A percentile compares a stretch with the other conserved stretches of the same genome.
These are phyloP conservation scores for Chondrosia reniformis DNA, from an alignment of 37 sponge, comb jelly and placozoan species.

Conservation along the genomic window DNA sequence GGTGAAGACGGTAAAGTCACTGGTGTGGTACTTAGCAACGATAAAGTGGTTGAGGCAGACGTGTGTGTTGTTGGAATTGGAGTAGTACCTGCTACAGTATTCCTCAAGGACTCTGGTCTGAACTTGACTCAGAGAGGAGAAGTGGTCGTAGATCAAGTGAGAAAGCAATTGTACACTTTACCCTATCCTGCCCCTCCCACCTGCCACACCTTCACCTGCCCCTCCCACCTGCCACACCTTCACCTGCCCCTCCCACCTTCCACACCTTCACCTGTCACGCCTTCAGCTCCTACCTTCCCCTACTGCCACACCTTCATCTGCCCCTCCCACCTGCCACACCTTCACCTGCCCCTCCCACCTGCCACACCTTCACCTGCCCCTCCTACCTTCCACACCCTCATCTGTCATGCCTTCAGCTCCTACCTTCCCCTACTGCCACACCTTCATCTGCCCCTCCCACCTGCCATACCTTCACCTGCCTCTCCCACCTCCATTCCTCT, in stretches of 20 bases:
- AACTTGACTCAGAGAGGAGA: conserved; percentile 60
- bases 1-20: conserved; percentile 68
- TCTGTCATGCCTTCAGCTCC: not conserved
- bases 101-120: conserved; percentile 73
- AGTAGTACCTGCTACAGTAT: conserved; percentile 82
- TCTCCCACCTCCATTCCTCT: not conserved
- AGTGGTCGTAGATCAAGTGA: conserved; percentile 73
- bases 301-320: too few species aligned
- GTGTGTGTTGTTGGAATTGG: conserved; percentile 67
- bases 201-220: not conserved
- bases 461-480: not conserved
- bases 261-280: not conserved
- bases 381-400: not conserved
- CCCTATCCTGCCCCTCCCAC: not conserved
- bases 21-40: conserved; percentile 53
- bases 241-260: too few species aligned
- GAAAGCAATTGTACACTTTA: too few species aligned
- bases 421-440: too few species aligned
- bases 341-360: not conserved
- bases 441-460: too few species aligned
- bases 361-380: not conserved
- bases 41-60: conserved; percentile 66
- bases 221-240: too few species aligned
- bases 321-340: not conserved
- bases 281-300: too few species aligned